A percentile compares a stretch with the other conserved stretches of the same genome.
Conservation (phyloP, 2,888 invertebrate genomes). For the Mesoligia furuncula region DNA sequence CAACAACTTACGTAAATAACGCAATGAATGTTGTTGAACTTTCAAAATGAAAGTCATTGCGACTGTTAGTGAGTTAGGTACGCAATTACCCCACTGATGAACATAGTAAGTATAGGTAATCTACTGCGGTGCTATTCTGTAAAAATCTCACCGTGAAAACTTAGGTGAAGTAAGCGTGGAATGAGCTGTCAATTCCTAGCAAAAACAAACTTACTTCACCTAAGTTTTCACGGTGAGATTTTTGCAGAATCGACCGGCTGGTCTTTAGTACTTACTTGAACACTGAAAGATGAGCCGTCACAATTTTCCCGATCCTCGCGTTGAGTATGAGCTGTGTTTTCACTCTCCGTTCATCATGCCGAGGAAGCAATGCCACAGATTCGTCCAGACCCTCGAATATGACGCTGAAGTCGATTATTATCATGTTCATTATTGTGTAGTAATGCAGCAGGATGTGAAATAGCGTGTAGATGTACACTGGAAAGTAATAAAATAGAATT, state of each 20-base stretch:
- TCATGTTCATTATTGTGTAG: slow-evolving; percentile 77
- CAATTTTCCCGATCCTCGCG: slow-evolving; percentile 74
- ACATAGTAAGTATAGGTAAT: too few relatives aligned
- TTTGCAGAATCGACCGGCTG: too few relatives aligned
- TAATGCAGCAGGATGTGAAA: slow-evolving; percentile 81
- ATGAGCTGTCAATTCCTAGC: too few relatives aligned
- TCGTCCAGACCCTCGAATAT: slow-evolving; percentile 80
- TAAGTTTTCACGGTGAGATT: too few relatives aligned
- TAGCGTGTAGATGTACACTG: slow-evolving; percentile 79
- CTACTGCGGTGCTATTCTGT: too few relatives aligned
- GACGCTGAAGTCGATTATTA: slow-evolving; percentile 75
- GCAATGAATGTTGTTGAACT: not conserved
- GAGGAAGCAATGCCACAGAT: slow-evolving; percentile 65
- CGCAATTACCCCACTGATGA: not conserved
- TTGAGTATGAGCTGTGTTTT: slow-evolving; percentile 72
- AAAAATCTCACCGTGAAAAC: too few relatives aligned
- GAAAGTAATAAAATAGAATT: not conserved
- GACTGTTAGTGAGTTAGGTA: not conserved
- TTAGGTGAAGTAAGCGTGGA: too few relatives aligned
- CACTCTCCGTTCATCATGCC: slow-evolving; percentile 65
- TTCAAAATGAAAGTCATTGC: not conserved
- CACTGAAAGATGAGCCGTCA: slow-evolving; percentile 78
- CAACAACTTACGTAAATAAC: not conserved
- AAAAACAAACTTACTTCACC: too few relatives aligned
- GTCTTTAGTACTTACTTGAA: slow-evolving; percentile 62